Evolutionary conservation across 2,888 invertebrate species (phyloP), one percentile per base, ranked within the genome.

Genomic region (Callimorpha dominula): DNA sequence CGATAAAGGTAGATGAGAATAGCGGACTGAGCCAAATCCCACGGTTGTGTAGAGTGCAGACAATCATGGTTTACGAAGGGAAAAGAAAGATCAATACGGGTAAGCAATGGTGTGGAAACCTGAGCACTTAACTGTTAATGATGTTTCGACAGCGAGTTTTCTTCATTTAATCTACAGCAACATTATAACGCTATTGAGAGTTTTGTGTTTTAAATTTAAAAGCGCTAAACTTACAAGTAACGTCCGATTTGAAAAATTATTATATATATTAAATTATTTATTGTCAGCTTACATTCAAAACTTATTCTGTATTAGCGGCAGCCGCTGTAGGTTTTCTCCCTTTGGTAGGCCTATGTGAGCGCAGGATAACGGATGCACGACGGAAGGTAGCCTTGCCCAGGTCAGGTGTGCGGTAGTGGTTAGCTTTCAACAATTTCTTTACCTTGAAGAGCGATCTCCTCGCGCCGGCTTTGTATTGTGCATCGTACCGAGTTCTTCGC

Each of bases 321-420:
- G 96, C 94, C 71, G 95, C 95, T 92, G 97, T 97, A 65, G 96
- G 96, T 94, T 98, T 98, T 96, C 98, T 99, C 82, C 96, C 96
- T 86, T 97, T 97, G 82, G 97, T 96, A 73, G 98, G 98, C 94
- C 98, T 98, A 95, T 99, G 99, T 72, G 99, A 99, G 84, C 98
- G 97, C 79, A 99, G 96, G 86, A 99, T 97, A 82, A 99, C 99
- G 88, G 99, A 99, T 70, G 99, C 99, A 89, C 98, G 97, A 78
- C 99, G 97, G 72, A 99, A 96, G 70, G 99, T 99, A 91, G 97
- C 98, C 98, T 99, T 95, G 69, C 96, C 97, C 87, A 99, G 96
- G 93, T 99, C 99, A 43, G 43, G 43, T 85, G 97, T 98, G 88
- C 99, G 97, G 96, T 99, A 99, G 88, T 97, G 97, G 95, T 97